phyloP scores from a whole-genome alignment of 2,888 invertebrate species.

The Halictus quadricinctus region DNA sequence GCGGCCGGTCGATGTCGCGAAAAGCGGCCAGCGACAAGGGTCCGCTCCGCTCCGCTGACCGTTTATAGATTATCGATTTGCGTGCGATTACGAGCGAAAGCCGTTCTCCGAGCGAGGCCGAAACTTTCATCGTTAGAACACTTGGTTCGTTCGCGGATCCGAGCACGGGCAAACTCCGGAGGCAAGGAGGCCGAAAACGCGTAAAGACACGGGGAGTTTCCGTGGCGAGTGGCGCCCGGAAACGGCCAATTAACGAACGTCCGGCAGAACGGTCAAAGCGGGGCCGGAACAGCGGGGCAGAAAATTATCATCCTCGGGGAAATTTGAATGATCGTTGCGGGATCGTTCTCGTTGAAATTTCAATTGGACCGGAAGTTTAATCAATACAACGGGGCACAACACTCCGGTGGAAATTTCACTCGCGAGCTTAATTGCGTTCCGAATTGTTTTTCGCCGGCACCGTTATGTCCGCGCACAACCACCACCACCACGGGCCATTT shows the following conservation, averaged over 20 bases:
- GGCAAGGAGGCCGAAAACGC: neutral
- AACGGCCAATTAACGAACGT: slow-evolving; percentile 38
- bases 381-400: neutral
- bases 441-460: neutral
- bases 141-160: slow-evolving; percentile 27
- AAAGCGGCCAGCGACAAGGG: slow-evolving; percentile 53
- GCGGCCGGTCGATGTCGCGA: slow-evolving; percentile 48
- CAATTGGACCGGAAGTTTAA: slow-evolving; percentile 8
- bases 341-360: slow-evolving; percentile 11
- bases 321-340: neutral
- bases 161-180: neutral
- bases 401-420: neutral
- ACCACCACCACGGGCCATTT: neutral
- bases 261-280: neutral
- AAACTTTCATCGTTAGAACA: slow-evolving; percentile 64
- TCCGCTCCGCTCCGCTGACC: slow-evolving; percentile 50
- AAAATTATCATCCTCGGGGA: neutral
- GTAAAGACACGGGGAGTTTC: neutral
- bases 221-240: neutral
- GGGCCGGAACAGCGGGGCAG: neutral
- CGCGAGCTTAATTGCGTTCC: slow-evolving; percentile 6
- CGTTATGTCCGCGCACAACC: neutral
- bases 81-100: slow-evolving; percentile 60
- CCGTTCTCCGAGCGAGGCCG: slow-evolving; percentile 46
- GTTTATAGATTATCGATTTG: slow-evolving; percentile 71